Evolutionary conservation across 2,888 invertebrate genomes (phyloP), one percentile per base, ranked within the genome.

Genomic region (Diloba caeruleocephala): DNA sequence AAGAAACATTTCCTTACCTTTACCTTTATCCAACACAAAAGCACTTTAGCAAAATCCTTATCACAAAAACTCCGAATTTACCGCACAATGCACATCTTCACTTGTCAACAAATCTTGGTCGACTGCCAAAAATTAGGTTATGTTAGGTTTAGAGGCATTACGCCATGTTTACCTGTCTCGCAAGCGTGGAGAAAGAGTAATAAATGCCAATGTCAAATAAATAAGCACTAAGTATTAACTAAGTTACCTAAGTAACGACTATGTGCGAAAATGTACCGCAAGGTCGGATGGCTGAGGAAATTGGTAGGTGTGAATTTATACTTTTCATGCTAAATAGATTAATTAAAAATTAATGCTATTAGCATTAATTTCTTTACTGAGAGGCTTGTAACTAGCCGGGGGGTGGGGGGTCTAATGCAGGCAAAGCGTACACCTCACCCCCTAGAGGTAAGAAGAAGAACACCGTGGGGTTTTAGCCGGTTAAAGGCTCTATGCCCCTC

Each of bases 191-290:
- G 66, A 65, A 62, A 66, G 46, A 61, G 41, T 56, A 61, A 71
- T 68, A 70, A 71, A 72, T 71, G 57, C 56, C 71, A 71, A 72
- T 71, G 72, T 67, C 71, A 67, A 55, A 67, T 54, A 60, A 54
- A 59, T 70, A 45, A 50, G 59, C 44, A 49, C 19, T 68, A 41
- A 50, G 29, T 51, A 32, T n/a, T 21, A 41, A 45, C 36, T 39
- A 46, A 45, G 52, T 49, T 56, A 39, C 52, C 23, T 58, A 53
- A 51, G 64, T 68, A 39, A 46, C 50, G 23, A 23, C n/a, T 31
- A 50, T 21, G 26, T 56, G 57, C 17, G 69, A 69, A 65, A 54
- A 58, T 41, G 0, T 5, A 17, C 51, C 6, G 21, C 21, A 51
- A 62, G 61, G 64, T 41, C 46, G n/a, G 1, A 14, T 19, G 28